phyloP scores from a whole-genome alignment of 2,113 vertebrate genomes.

The Polypterus senegalus region DNA sequence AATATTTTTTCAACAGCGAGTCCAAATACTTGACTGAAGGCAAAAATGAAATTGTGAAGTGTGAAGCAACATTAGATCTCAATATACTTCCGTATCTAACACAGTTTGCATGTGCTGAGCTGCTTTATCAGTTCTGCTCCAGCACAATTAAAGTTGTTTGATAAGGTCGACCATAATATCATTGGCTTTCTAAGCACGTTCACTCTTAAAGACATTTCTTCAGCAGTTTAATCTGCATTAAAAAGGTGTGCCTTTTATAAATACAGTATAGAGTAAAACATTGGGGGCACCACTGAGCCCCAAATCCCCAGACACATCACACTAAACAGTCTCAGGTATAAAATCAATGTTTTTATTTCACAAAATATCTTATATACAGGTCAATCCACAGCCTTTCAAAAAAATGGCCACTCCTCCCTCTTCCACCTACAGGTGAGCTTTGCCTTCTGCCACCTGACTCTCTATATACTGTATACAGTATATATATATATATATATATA shows the following conservation, averaged over 20 bases:
- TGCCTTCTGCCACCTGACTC: too few species aligned
- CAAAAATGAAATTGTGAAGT: too few species aligned
- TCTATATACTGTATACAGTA: too few species aligned
- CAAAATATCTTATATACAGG: too few species aligned
- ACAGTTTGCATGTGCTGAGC: not conserved
- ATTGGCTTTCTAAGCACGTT: constrained; percentile 4
- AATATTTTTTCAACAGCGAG: too few species aligned
- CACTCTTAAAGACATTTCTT: constrained; percentile 2
- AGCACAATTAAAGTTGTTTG: constrained; percentile 6
- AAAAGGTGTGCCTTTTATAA: not conserved
- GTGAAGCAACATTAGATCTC: too few species aligned
- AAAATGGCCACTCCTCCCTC: too few species aligned
- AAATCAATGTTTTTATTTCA: not conserved
- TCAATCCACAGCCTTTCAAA: too few species aligned
- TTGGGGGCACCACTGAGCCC: too few species aligned
- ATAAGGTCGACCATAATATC: constrained; percentile 5
- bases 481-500: too few species aligned
- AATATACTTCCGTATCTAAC: not conserved
- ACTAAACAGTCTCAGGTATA: not conserved
- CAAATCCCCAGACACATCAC: not conserved
- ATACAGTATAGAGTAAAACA: not conserved
- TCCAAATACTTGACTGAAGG: too few species aligned
- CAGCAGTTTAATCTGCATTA: constrained; percentile 5
- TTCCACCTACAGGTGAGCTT: too few species aligned
- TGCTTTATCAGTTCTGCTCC: constrained; percentile 5